These are phyloP conservation scores for Craseonycteris thonglongyai DNA, from an alignment of 2,113 vertebrate species.

Conservation along the genomic window DNA sequence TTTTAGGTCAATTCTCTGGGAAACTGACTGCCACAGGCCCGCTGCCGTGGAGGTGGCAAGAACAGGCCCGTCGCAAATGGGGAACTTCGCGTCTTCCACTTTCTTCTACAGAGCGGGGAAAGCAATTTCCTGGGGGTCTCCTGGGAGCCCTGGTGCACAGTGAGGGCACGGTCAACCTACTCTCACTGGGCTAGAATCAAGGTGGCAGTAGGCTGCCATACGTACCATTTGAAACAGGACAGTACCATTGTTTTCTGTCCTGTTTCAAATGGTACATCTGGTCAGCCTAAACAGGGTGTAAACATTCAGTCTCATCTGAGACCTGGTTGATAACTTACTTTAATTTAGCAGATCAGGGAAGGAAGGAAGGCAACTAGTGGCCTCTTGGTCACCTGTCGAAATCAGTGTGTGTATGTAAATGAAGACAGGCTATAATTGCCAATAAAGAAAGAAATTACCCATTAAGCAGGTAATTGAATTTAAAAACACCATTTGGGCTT, in stretches of 20 bases:
- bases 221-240: too few relatives aligned
- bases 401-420: neutral
- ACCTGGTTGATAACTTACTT: neutral
- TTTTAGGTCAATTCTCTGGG: slow-evolving; percentile 53
- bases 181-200: too few relatives aligned
- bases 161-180: too few relatives aligned
- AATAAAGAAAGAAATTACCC: neutral
- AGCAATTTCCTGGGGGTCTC: neutral
- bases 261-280: too few relatives aligned
- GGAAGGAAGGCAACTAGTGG: neutral
- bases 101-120: neutral
- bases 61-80: neutral
- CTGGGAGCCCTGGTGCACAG: accelerated
- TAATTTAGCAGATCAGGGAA: neutral
- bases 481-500: slow-evolving; percentile 19
- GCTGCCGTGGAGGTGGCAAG: neutral
- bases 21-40: neutral
- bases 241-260: too few relatives aligned
- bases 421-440: neutral
- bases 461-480: neutral
- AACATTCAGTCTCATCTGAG: neutral
- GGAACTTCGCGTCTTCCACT: neutral
- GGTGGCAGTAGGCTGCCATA: too few relatives aligned
- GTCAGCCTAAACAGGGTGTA: neutral
- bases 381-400: neutral